These are phyloP conservation scores for Oryzias dopingdopingensis DNA, from an alignment of 2,797 vertebrate genomes.

Conservation along the genomic window DNA sequence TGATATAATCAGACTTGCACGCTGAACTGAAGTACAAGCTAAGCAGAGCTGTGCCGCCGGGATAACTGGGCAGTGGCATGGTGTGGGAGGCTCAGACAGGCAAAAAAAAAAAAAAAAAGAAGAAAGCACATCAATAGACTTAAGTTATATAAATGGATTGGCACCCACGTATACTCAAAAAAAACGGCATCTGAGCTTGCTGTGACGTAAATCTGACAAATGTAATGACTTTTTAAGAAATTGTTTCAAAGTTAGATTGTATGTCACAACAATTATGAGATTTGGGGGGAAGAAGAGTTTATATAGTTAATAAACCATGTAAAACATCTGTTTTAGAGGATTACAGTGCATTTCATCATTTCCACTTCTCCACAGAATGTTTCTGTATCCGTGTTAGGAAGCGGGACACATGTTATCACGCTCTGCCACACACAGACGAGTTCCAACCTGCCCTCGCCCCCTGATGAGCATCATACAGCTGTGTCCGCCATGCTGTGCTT, in stretches of 20 bases:
- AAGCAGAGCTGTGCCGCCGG: not conserved
- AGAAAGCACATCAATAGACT: slow-evolving; percentile 1
- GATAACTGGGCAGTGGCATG: slow-evolving; percentile 4
- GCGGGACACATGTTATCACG: slow-evolving; percentile 19
- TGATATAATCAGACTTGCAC: not conserved
- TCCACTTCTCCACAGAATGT: slow-evolving; percentile 21
- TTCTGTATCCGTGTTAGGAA: slow-evolving; percentile 18
- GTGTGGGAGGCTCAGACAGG: slow-evolving; percentile 8
- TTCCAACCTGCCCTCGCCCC: slow-evolving; percentile 37
- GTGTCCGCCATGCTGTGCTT: slow-evolving; percentile 12
- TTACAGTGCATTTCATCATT: slow-evolving; percentile 2
- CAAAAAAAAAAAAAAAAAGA: not conserved
- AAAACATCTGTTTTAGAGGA: too few relatives aligned
- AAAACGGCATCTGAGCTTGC: not conserved
- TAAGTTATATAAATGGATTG: slow-evolving; percentile 1
- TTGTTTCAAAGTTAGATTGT: too few relatives aligned
- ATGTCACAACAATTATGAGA: not conserved
- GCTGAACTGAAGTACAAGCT: slow-evolving; percentile 3
- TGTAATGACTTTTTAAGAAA: too few relatives aligned
- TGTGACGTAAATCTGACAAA: not conserved
- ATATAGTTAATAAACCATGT: too few relatives aligned
- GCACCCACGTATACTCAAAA: not conserved
- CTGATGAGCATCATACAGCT: slow-evolving; percentile 35
- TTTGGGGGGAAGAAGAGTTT: not conserved
- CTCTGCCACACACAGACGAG: slow-evolving; percentile 34